phyloP scores from a whole-genome alignment of 2,113 vertebrate species.

The Tetrax tetrax region DNA sequence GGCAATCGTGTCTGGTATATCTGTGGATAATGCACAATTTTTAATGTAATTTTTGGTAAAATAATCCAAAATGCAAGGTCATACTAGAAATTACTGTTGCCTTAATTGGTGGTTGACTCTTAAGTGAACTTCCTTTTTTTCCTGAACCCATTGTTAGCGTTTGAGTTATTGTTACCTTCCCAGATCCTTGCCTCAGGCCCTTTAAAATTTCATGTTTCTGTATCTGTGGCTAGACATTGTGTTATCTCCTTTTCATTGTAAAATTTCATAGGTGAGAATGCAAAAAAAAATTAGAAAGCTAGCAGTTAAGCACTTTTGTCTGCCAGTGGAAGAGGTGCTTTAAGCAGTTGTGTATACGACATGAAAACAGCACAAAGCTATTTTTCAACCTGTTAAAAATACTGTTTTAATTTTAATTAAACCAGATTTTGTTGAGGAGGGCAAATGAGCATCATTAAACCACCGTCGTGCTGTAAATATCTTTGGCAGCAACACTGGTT shows the following conservation, averaged over 20 bases:
- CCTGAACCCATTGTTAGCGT: neutral
- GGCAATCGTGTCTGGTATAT: neutral
- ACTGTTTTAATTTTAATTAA: neutral
- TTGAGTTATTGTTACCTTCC: neutral
- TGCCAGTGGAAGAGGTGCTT: neutral
- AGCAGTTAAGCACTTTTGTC: neutral
- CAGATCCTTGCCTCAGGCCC: neutral
- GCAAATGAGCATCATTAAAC: neutral
- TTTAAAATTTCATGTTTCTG: neutral
- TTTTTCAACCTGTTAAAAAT: neutral
- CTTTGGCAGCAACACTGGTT: neutral
- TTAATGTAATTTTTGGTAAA: neutral
- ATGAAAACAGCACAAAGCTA: neutral
- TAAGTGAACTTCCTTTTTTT: neutral
- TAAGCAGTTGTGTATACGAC: neutral
- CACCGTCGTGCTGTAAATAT: neutral
- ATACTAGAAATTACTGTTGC: neutral
- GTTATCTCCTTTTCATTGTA: neutral
- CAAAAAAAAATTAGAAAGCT: neutral
- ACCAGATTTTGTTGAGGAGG: neutral
- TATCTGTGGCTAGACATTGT: neutral
- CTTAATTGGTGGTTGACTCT: neutral
- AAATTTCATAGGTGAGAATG: neutral
- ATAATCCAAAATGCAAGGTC: neutral
- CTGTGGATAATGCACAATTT: neutral